Evolutionary conservation across 2,797 vertebrate species (phyloP).

Genomic region (Onychomys torridus): DNA sequence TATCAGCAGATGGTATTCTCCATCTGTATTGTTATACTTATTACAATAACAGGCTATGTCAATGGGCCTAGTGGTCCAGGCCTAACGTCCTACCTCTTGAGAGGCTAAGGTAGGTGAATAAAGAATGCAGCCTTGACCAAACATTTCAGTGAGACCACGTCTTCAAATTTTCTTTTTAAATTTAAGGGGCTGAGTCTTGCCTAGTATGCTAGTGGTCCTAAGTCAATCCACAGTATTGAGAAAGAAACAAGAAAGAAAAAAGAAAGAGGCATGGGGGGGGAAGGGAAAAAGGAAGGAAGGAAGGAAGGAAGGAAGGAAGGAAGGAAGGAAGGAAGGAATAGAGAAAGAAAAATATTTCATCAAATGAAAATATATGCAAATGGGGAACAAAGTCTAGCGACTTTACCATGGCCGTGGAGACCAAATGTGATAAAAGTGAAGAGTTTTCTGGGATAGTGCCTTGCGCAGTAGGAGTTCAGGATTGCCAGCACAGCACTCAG

Average conservation of each 20-base stretch:
- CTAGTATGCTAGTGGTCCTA: neutral
- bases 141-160: neutral
- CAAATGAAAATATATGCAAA: constrained; percentile 3
- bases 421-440: neutral
- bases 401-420: neutral
- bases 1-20: neutral
- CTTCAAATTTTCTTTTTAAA: neutral
- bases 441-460: neutral
- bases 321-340: neutral
- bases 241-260: neutral
- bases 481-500: neutral
- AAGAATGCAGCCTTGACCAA: neutral
- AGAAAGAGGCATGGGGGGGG: neutral
- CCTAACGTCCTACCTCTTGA: neutral
- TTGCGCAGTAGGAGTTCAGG: neutral
- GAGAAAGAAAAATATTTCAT: neutral
- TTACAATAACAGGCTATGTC: neutral
- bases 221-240: neutral
- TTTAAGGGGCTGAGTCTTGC: neutral
- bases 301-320: too few species aligned
- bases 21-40: neutral
- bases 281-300: neutral
- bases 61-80: neutral
- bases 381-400: neutral
- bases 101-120: neutral